Conservation (phyloP, 1,140 invertebrate species). For the Oreohelix idahoensis region DNA sequence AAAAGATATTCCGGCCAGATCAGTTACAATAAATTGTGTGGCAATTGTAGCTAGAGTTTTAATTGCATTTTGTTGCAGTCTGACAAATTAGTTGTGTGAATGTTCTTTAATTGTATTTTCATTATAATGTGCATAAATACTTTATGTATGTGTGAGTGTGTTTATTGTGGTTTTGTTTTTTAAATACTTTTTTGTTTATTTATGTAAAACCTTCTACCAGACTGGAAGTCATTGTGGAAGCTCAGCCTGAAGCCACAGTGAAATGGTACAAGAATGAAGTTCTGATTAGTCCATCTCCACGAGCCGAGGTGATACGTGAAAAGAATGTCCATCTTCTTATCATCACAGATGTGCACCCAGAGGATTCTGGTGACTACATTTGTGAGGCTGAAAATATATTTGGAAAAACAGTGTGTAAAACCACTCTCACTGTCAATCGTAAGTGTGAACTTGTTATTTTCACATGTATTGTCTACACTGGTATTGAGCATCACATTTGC, state of each 20-base stretch:
- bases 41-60: too few relatives aligned
- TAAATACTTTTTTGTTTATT: neutral
- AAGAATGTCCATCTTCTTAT: conserved; percentile 58
- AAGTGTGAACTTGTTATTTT: conserved; percentile 44
- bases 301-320: conserved; percentile 61
- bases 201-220: conserved; percentile 47
- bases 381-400: conserved; percentile 68
- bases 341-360: conserved; percentile 64
- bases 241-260: conserved; percentile 65
- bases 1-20: too few relatives aligned
- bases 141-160: neutral
- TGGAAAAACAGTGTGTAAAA: conserved; percentile 68
- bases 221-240: conserved; percentile 63
- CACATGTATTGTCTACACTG: too few relatives aligned
- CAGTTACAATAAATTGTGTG: too few relatives aligned
- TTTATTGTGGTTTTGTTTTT: neutral
- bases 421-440: conserved; percentile 69
- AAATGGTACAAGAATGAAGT: conserved; percentile 68
- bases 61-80: too few relatives aligned
- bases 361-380: conserved; percentile 70
- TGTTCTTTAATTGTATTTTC: neutral
- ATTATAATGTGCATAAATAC: neutral
- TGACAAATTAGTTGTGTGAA: too few relatives aligned
- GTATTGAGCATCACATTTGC: too few relatives aligned
- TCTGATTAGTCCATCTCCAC: conserved; percentile 55